Percentiles rank a stretch among this genome's conserved stretches.
Evolutionary conservation across 2,888 invertebrate species (phyloP).

Genomic region (Dascillus cervinus): DNA sequence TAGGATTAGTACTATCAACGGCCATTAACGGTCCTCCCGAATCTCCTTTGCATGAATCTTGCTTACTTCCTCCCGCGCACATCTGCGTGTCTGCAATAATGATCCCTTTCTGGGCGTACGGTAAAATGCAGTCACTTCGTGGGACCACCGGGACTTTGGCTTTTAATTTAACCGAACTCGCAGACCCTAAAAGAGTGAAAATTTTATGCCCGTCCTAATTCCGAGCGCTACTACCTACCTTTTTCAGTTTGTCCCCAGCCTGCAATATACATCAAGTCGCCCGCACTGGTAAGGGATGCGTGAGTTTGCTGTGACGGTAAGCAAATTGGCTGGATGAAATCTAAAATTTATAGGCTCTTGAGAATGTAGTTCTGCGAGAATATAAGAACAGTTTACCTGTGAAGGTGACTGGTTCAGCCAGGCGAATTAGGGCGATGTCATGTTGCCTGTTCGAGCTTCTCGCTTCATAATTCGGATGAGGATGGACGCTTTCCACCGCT

Average conservation of each 20-base stretch:
- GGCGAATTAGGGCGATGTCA: slow-evolving; percentile 44
- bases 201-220: slow-evolving; percentile 24
- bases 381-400: no score
- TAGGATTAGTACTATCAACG: slow-evolving; percentile 33
- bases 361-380: no score
- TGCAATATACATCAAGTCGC: slow-evolving; percentile 40
- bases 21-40: slow-evolving; percentile 71
- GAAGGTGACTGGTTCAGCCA: slow-evolving; percentile 41
- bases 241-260: slow-evolving; percentile 57
- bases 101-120: slow-evolving; percentile 45
- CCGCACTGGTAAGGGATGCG: slow-evolving; percentile 12
- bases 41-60: slow-evolving; percentile 68
- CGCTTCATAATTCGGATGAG: slow-evolving; percentile 28
- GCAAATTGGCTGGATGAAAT: slow-evolving; percentile 55
- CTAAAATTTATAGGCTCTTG: no score
- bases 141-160: slow-evolving; percentile 53
- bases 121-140: slow-evolving; percentile 44
- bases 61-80: slow-evolving; percentile 62
- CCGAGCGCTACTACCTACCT: slow-evolving; percentile 31
- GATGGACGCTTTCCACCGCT: slow-evolving; percentile 24
- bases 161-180: slow-evolving; percentile 48
- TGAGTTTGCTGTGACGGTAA: slow-evolving; percentile 36
- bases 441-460: slow-evolving; percentile 19
- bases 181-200: slow-evolving; percentile 3
- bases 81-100: slow-evolving; percentile 49